These are phyloP conservation scores for Parasteatoda tepidariorum DNA, from an alignment of 1,140 invertebrate species.

Conservation along the genomic window DNA sequence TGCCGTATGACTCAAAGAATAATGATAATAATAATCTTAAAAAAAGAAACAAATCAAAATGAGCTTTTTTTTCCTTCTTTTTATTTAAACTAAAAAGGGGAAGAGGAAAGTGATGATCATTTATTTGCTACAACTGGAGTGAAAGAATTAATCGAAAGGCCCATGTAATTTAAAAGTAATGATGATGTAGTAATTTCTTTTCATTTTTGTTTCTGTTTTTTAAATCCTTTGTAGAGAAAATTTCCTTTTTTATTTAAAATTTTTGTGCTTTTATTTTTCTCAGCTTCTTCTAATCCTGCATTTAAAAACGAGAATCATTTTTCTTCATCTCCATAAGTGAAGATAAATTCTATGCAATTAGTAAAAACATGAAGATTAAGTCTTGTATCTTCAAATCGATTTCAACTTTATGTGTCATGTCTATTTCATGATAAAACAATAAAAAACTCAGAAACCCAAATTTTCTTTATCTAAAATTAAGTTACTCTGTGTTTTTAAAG, in stretches of 20 bases:
- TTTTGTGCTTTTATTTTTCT: conserved; percentile 22
- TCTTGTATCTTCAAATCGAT: too few species aligned
- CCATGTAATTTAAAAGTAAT: conserved; percentile 60
- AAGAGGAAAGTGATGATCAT: conserved; percentile 54
- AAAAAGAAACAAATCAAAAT: conserved; percentile 23
- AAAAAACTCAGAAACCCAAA: too few species aligned
- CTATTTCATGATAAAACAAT: too few species aligned
- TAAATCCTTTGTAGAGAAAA: not conserved
- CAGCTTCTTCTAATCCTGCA: not conserved
- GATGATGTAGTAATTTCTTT: conserved; percentile 49
- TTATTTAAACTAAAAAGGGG: conserved; percentile 26
- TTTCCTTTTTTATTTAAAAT: conserved; percentile 5
- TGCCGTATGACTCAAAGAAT: conserved; percentile 23
- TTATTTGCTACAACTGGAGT: conserved; percentile 51
- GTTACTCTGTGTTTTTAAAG: too few species aligned
- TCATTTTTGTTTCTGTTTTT: conserved; percentile 31
- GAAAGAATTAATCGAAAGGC: conserved; percentile 58
- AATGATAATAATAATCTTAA: conserved; percentile 30
- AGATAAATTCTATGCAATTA: conserved; percentile 40
- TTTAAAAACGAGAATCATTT: conserved; percentile 48
- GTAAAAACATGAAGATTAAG: conserved; percentile 10
- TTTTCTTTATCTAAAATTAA: too few species aligned
- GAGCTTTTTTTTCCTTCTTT: not conserved
- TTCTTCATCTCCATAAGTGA: conserved; percentile 45
- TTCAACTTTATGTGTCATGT: too few species aligned